Evolutionary conservation across 1,140 invertebrate species (phyloP), one percentile per base, ranked within the genome.

Genomic region (Lasioglossum baleicum): DNA sequence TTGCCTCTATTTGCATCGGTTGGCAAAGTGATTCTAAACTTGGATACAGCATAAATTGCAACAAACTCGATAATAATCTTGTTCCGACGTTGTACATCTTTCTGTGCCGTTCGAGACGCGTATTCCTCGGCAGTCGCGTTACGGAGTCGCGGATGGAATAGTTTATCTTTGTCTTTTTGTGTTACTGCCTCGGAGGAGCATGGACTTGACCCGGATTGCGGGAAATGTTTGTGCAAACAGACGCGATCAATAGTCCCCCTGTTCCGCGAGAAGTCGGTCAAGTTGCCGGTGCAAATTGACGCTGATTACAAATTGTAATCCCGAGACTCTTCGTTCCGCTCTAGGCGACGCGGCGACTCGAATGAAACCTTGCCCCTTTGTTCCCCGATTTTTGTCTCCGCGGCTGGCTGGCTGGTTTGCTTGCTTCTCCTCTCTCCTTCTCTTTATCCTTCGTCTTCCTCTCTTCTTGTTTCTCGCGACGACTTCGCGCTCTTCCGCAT

Each of bases 231-330:
- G 63, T 64, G 63, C 71, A 64, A 78, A 73, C 56, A 65, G 69
- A 56, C 11, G 15, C 51, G 69, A 65, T 78, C 76, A 61, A 78
- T 73, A 17, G 22, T 20, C 22, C 60, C 44, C n/a, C 69, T 13
- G 26, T 17, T 31, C 7, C 7, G 13, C 1, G 44, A 17, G n/a
- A 78, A 73, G 69, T 78, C 69, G 76, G 76, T 63, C 76, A 78
- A 78, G 61, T 73, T 31, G 48, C 48, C 22, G 60, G 3, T 31
- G 69, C 13, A 78, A 72, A 78, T 78, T 56, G 60, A 73, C 69
- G 69, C 15, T 73, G 61, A 78, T 73, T 78, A 65, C 60, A 58
- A 78, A 56, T 71, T 65, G 76, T 78, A 78, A 78, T 78, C 71
- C 42, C 67, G 35, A 53, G 69, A n/a, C 44, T 17, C 31, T 17